phyloP scores from a whole-genome alignment of 1,140 invertebrate species.

The Homarus americanus region DNA sequence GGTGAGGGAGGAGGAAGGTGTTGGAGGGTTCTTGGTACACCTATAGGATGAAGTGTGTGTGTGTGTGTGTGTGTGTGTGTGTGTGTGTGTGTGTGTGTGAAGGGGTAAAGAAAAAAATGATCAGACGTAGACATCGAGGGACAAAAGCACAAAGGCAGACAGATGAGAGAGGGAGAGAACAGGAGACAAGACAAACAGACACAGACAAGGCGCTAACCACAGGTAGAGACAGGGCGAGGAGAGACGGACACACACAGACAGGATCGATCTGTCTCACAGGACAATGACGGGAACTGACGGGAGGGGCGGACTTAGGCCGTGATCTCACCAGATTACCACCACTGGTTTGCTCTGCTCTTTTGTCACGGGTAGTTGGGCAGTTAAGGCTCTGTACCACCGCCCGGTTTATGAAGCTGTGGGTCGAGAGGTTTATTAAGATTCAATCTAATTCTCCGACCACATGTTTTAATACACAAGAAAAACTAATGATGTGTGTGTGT shows the following conservation, averaged over 20 bases:
- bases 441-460: too few relatives aligned
- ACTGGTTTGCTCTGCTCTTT: constrained; percentile 5
- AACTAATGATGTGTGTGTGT: neutral
- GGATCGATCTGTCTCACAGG: neutral
- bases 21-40: too few relatives aligned
- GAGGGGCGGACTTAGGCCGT: neutral
- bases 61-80: too few relatives aligned
- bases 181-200: neutral
- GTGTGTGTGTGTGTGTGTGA: too few relatives aligned
- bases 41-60: neutral
- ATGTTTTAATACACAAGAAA: neutral
- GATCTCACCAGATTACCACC: constrained; percentile 25
- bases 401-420: neutral
- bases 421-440: neutral
- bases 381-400: neutral
- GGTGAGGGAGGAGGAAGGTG: neutral
- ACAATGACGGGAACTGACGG: constrained; percentile 9
- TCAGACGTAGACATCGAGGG: neutral
- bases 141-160: neutral
- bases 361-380: constrained; percentile 24
- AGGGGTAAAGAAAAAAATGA: neutral
- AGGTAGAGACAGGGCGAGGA: neutral
- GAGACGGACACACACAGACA: neutral
- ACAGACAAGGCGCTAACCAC: neutral
- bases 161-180: neutral